Evolutionary conservation across 2,113 vertebrate genomes (phyloP).

Genomic region (Emberiza fucata): DNA sequence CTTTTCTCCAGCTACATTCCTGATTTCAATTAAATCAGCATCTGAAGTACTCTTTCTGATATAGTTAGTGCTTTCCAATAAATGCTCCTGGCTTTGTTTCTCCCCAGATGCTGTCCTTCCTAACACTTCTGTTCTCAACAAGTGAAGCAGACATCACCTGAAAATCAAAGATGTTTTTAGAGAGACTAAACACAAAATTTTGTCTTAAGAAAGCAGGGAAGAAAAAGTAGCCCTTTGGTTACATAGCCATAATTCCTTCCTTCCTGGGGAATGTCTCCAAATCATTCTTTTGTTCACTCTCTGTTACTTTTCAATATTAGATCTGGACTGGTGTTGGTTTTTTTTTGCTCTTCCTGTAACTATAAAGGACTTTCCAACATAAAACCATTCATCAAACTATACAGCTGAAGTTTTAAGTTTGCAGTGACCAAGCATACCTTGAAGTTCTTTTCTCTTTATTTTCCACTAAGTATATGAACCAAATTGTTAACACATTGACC

Average conservation of each 20-base stretch:
- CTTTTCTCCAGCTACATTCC: constrained; percentile 41
- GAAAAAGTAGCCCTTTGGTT: neutral
- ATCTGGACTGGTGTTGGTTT: neutral
- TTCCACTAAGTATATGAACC: neutral
- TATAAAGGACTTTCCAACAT: constrained; percentile 9
- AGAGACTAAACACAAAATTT: neutral
- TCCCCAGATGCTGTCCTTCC: neutral
- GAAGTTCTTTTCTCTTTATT: constrained; percentile 28
- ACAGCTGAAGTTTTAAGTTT: neutral
- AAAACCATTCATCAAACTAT: neutral
- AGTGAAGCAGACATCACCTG: neutral
- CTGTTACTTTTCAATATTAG: neutral
- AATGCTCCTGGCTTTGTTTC: constrained; percentile 21
- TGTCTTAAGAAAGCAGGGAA: neutral
- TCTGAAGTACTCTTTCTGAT: constrained; percentile 52
- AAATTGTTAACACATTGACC: constrained; percentile 53
- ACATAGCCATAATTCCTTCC: neutral
- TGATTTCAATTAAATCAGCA: constrained; percentile 49
- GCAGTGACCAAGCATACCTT: neutral
- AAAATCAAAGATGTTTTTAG: neutral
- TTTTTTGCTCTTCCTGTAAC: neutral
- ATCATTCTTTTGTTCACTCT: neutral
- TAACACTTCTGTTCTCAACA: neutral
- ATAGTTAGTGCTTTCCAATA: constrained; percentile 34
- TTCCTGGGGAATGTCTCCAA: neutral